These are phyloP conservation scores for Struthidea cinerea DNA, from an alignment of 2,113 vertebrate species.

Conservation along the genomic window DNA sequence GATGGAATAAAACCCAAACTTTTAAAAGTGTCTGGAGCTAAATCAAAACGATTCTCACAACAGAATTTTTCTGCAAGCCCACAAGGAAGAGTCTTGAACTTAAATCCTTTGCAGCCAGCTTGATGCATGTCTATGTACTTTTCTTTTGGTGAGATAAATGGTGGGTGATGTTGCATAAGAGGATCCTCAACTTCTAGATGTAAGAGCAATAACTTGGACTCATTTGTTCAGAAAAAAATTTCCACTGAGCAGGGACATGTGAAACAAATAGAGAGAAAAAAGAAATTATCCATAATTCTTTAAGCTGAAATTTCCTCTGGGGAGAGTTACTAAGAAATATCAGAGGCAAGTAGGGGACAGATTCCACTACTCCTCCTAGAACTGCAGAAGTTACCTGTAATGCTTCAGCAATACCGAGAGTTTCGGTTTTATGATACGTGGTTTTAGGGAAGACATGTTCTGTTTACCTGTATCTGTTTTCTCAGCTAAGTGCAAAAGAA, in stretches of 20 bases:
- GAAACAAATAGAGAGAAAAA: neutral
- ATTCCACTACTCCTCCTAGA: neutral
- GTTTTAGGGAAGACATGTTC: neutral
- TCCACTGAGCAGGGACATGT: neutral
- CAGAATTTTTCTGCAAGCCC: neutral
- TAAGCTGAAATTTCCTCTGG: neutral
- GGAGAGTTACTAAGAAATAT: neutral
- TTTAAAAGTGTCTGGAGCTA: neutral
- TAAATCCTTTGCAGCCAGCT: neutral
- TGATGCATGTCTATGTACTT: neutral
- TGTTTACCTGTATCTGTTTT: neutral
- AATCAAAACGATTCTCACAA: neutral
- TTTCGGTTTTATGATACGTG: neutral
- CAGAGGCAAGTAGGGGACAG: neutral
- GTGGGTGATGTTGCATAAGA: neutral
- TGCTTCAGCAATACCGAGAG: neutral
- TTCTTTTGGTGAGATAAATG: neutral
- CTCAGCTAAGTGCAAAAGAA: neutral
- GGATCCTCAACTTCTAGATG: neutral
- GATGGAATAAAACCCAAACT: neutral
- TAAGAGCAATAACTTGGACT: neutral
- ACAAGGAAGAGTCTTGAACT: neutral
- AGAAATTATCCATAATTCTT: neutral
- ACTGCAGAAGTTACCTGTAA: neutral
- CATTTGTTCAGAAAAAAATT: neutral